Evolutionary conservation across 2,797 vertebrate species (phyloP).

Genomic region (Paguma larvata): DNA sequence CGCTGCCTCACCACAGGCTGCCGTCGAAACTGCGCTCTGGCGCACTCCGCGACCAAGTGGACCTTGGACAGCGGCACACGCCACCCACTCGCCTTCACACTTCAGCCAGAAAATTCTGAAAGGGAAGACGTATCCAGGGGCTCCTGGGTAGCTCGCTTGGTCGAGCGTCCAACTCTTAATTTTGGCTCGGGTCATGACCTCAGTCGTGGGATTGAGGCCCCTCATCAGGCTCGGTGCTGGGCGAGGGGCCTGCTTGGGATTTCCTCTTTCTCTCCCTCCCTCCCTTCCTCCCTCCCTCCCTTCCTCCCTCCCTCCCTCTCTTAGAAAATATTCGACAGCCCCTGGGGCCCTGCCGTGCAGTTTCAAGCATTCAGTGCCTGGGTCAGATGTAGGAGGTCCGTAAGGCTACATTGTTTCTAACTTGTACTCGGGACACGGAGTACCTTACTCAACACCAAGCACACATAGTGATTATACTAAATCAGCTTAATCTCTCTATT

Average conservation of each 20-base stretch:
- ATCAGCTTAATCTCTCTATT: conserved; percentile 53
- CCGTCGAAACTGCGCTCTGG: not conserved
- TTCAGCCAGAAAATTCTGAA: not conserved
- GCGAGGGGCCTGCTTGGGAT: too few species aligned
- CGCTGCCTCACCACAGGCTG: not conserved
- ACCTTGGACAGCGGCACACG: not conserved
- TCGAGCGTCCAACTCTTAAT: too few species aligned
- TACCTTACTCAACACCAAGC: conserved; percentile 36
- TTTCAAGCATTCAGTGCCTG: not conserved
- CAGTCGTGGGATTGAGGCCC: too few species aligned
- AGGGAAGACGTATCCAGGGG: not conserved
- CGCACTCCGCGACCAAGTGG: not conserved
- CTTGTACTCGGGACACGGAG: conserved; percentile 58
- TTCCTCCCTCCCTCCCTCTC: too few species aligned
- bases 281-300: too few species aligned
- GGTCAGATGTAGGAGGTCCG: conserved; percentile 20
- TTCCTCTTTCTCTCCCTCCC: too few species aligned
- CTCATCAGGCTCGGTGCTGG: too few species aligned
- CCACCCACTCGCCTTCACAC: not conserved
- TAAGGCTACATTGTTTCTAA: conserved; percentile 49
- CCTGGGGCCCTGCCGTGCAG: not conserved
- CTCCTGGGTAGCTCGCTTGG: too few species aligned
- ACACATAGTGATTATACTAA: conserved; percentile 33
- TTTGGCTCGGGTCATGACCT: too few species aligned
- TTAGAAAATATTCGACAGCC: not conserved